phyloP scores from a whole-genome alignment of 1,140 invertebrate genomes.

The Caenorhabditis latens region DNA sequence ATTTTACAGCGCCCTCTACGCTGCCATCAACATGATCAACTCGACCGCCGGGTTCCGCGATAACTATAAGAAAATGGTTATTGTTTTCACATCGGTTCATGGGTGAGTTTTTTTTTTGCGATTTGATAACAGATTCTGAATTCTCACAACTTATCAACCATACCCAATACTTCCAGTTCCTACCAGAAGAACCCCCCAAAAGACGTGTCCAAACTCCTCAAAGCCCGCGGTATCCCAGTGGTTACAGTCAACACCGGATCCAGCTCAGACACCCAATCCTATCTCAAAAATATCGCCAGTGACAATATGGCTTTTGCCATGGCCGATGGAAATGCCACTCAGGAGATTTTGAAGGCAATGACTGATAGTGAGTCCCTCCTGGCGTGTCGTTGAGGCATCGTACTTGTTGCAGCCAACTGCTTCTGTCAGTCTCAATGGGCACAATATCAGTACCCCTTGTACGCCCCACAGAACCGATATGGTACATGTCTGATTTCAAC shows the following conservation, averaged over 20 bases:
- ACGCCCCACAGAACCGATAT: neutral
- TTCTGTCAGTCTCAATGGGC: neutral
- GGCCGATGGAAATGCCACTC: constrained; percentile 3
- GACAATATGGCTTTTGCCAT: constrained; percentile 9
- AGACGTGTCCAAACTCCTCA: neutral
- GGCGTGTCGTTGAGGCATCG: neutral
- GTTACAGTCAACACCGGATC: constrained; percentile 31
- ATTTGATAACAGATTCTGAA: too few relatives aligned
- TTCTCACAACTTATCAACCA: neutral
- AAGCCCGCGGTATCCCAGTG: neutral
- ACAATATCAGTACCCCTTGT: neutral
- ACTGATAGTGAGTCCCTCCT: neutral
- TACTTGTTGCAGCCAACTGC: neutral
- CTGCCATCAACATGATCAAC: constrained; percentile 6
- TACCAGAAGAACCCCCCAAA: neutral
- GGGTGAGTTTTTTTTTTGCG: neutral
- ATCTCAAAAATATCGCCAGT: neutral
- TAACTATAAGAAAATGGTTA: constrained; percentile 40
- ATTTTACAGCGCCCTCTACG: neutral
- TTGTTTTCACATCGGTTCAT: constrained; percentile 34
- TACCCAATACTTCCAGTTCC: neutral
- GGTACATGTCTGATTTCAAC: neutral
- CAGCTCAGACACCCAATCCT: neutral
- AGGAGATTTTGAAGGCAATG: constrained; percentile 17
- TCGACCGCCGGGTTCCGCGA: constrained; percentile 8